Conservation (phyloP, 2,797 vertebrate genomes). For the Martes flavigula region DNA sequence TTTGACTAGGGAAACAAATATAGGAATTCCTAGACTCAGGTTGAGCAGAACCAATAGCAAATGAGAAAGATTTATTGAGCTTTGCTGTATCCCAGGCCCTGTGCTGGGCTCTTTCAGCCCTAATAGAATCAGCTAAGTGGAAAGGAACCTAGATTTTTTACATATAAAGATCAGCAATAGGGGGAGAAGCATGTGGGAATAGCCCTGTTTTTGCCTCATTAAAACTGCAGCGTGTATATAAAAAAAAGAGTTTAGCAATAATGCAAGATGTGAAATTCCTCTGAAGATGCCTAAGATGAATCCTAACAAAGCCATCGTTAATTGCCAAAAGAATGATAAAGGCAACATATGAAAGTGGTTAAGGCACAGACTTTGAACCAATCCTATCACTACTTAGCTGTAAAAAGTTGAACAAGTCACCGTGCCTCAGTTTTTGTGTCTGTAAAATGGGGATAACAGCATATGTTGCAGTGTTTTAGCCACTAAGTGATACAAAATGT, state of each 20-base stretch:
- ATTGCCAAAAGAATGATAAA: neutral
- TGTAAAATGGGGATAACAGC: neutral
- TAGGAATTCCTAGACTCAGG: neutral
- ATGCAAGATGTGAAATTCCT: neutral
- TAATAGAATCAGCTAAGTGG: no score
- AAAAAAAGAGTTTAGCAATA: neutral
- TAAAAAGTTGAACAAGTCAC: neutral
- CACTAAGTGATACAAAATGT: neutral
- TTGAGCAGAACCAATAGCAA: neutral
- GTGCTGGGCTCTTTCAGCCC: neutral
- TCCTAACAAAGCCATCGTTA: neutral
- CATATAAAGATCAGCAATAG: neutral
- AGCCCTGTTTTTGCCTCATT: neutral
- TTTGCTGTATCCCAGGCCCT: neutral
- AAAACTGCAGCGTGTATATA: neutral
- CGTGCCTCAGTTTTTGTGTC: neutral
- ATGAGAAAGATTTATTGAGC: neutral
- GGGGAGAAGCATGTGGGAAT: neutral
- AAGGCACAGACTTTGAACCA: neutral
- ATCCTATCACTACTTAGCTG: neutral
- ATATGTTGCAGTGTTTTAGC: neutral
- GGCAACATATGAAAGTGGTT: neutral
- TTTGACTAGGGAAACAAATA: neutral
- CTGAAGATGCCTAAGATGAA: neutral
- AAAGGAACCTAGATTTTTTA: neutral